Evolutionary conservation across 2,113 vertebrate species (phyloP).

Genomic region (Corythoichthys intestinalis): DNA sequence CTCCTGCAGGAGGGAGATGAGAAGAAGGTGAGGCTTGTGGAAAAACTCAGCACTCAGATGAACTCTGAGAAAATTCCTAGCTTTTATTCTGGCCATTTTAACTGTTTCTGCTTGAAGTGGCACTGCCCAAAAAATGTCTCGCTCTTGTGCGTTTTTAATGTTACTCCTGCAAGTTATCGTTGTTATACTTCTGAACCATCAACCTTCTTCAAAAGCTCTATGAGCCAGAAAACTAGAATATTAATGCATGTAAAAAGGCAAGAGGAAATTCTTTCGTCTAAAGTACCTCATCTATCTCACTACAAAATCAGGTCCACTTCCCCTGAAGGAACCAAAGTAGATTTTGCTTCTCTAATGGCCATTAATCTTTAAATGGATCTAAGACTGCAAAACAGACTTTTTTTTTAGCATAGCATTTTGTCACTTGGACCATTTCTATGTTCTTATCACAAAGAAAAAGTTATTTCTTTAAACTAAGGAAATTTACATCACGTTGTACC

Average conservation of each 20-base stretch:
- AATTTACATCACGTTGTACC: no score
- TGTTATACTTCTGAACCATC: neutral
- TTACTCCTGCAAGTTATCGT: neutral
- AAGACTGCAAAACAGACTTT: neutral
- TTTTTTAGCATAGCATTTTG: neutral
- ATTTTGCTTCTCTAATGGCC: neutral
- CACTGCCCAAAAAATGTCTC: neutral
- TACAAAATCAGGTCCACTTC: neutral
- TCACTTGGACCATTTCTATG: neutral
- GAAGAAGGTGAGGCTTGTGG: conserved; percentile 84
- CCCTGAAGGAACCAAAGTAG: neutral
- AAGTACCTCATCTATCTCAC: conserved; percentile 4
- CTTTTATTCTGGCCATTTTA: neutral
- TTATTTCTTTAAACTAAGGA: no score
- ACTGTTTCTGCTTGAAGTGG: neutral
- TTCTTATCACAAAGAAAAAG: neutral
- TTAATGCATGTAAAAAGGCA: conserved; percentile 6
- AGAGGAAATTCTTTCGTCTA: neutral
- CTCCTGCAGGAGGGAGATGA: conserved; percentile 91
- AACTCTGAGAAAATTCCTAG: no score
- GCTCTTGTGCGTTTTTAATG: neutral
- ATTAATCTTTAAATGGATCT: neutral
- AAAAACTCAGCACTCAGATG: neutral
- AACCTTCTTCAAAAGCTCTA: neutral
- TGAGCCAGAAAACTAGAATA: conserved; percentile 2